Conservation (phyloP, 2,888 invertebrate species). For the Myathropa florea region DNA sequence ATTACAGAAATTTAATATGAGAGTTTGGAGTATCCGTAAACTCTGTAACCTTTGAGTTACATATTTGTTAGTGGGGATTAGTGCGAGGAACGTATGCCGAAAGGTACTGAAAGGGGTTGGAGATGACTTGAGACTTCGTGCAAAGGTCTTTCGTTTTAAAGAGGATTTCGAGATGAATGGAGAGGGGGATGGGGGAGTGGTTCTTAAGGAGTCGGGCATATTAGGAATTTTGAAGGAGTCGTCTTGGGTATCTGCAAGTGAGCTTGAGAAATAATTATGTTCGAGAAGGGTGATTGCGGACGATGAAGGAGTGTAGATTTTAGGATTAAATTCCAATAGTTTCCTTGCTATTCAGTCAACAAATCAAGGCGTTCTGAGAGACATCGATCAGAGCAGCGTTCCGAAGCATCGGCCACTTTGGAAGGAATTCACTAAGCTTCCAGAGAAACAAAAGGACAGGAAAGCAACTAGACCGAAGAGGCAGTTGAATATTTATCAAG, state of each 20-base stretch:
- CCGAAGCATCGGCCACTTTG: too few species aligned
- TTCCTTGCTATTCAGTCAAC: too few species aligned
- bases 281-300: not conserved
- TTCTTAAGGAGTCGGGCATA: not conserved
- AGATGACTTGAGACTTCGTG: not conserved
- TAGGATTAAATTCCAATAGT: not conserved
- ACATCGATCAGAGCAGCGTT: too few species aligned
- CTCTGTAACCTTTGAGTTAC: constrained; percentile 23
- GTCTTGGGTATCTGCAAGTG: not conserved
- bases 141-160: not conserved
- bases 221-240: not conserved
- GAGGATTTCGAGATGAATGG: not conserved
- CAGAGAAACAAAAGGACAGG: too few species aligned
- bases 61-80: constrained; percentile 38
- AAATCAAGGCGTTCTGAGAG: too few species aligned
- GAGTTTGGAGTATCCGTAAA: constrained; percentile 41
- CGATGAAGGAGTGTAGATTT: not conserved
- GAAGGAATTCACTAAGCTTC: too few species aligned
- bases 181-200: not conserved
- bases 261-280: not conserved
- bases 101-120: not conserved
- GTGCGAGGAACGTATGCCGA: not conserved
- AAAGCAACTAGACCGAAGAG: too few species aligned
- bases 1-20: constrained; percentile 68
- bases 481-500: too few species aligned